Conservation (phyloP, 2,113 vertebrate genomes). For the Tachysurus fulvidraco region DNA sequence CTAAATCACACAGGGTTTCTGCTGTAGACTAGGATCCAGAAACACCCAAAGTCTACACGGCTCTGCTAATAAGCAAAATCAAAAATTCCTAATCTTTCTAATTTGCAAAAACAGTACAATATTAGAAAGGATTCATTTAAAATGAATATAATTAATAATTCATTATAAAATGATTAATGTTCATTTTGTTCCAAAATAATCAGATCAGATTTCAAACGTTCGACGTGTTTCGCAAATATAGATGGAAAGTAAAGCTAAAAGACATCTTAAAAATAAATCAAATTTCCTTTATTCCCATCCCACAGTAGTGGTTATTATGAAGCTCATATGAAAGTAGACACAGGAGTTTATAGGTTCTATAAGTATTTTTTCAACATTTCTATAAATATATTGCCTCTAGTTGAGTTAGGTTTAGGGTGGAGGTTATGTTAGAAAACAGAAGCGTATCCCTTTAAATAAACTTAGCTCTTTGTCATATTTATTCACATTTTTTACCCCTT, state of each 20-base stretch:
- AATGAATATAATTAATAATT: too few species aligned
- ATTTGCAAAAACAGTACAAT: not conserved
- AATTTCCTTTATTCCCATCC: not conserved
- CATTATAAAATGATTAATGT: not conserved
- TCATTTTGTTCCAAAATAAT: not conserved
- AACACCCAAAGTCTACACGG: too few species aligned
- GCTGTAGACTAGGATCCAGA: not conserved
- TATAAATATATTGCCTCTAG: too few species aligned
- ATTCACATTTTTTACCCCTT: not conserved
- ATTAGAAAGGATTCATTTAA: too few species aligned
- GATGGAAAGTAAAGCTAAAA: not conserved
- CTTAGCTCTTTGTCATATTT: not conserved
- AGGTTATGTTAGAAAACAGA: not conserved
- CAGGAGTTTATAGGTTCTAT: too few species aligned
- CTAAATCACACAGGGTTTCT: not conserved
- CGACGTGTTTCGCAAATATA: not conserved
- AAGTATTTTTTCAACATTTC: too few species aligned
- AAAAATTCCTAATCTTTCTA: too few species aligned
- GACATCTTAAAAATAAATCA: not conserved
- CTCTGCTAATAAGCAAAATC: too few species aligned
- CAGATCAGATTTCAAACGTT: not conserved
- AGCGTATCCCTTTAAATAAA: not conserved
- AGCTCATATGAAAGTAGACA: too few species aligned
- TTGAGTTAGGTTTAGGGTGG: too few species aligned
- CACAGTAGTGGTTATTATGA: too few species aligned